Percentiles rank a stretch among this genome's conserved stretches.
Conservation (phyloP, 2,888 invertebrate genomes). For the Eucriotettix oculatus region DNA sequence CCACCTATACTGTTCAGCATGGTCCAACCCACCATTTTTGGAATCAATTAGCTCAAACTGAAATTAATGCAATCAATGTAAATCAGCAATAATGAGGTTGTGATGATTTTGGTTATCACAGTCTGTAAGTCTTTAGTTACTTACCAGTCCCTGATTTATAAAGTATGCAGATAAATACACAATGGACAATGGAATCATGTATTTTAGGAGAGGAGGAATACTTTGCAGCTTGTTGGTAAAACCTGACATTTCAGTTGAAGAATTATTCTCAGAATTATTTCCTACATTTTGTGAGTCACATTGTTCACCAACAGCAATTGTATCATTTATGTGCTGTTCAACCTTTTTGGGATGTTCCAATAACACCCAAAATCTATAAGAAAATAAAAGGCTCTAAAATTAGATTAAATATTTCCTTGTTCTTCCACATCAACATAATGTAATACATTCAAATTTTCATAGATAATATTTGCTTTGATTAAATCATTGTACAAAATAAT, state of each 20-base stretch:
- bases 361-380: conserved; percentile 8
- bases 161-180: conserved; percentile 77
- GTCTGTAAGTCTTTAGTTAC: no score
- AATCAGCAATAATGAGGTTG: no score
- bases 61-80: conserved; percentile 14
- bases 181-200: conserved; percentile 56
- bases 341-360: neutral
- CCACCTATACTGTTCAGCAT: conserved; percentile 59
- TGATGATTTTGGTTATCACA: no score
- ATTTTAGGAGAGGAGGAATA: conserved; percentile 44
- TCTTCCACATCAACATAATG: no score
- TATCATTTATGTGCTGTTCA: neutral
- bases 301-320: neutral
- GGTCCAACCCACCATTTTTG: conserved; percentile 37
- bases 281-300: no score
- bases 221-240: conserved; percentile 35
- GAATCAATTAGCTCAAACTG: conserved; percentile 66
- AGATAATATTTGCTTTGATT: no score
- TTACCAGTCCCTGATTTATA: conserved; percentile 73
- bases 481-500: no score
- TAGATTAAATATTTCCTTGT: no score
- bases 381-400: neutral
- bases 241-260: conserved; percentile 15
- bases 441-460: no score
- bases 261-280: neutral